Conservation (phyloP, 2,113 vertebrate genomes). For the Theropithecus gelada region DNA sequence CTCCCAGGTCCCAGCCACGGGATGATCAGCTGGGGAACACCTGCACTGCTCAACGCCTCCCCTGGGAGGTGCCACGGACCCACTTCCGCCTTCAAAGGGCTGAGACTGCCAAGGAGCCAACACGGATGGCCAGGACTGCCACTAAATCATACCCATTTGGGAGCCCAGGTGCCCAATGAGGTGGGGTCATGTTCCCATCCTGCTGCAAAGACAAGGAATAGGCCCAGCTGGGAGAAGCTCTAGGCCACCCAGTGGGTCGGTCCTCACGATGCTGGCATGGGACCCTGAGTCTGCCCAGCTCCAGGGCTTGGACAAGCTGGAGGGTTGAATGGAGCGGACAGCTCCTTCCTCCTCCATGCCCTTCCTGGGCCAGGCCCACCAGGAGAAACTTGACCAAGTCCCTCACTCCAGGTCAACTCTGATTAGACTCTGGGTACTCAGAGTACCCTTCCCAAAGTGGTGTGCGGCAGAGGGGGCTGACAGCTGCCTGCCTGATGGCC, state of each 20-base stretch:
- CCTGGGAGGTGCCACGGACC: not conserved
- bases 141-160: not conserved
- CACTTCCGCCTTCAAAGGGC: not conserved
- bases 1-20: not conserved
- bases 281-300: not conserved
- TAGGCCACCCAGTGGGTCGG: too few relatives aligned
- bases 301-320: not conserved
- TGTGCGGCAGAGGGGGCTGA: rapidly evolving
- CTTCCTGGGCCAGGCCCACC: not conserved
- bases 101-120: not conserved
- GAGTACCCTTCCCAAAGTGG: not conserved
- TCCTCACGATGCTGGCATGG: not conserved
- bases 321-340: not conserved
- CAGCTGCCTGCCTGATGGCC: not conserved
- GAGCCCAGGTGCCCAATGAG: not conserved
- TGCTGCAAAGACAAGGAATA: not conserved
- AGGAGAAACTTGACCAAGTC: not conserved
- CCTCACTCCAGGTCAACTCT: not conserved
- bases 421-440: not conserved
- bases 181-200: not conserved
- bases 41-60: not conserved
- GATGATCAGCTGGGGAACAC: not conserved
- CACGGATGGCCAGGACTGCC: not conserved
- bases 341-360: too few relatives aligned
- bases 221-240: not conserved